Evolutionary conservation across 37 sponge, comb jelly and placozoan genomes (phyloP), one percentile per base, ranked within the genome.

Genomic region (Ianthella basta): DNA sequence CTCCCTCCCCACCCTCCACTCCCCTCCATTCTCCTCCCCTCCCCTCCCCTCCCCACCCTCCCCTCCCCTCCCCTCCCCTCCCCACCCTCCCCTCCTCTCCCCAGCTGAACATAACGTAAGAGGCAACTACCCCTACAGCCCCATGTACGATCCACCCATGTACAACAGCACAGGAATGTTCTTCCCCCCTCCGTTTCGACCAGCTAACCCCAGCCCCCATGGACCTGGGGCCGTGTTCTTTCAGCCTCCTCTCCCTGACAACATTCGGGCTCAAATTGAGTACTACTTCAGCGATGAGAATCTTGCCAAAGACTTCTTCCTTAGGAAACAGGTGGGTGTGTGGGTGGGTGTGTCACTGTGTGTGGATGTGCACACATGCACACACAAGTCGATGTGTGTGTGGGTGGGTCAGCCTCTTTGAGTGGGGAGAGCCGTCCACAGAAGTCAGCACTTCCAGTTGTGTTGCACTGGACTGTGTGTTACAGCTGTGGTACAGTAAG

Each of bases 231-330:
- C 78, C 37, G 78, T 75, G 25, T 75, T 75, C 78, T 75, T 75
- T 44, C 78, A 75, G 53, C 78, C 44, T 40, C 78, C 78, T 21
- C 33, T 70, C 4, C 36, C 72, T 25, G 78, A 75, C 21, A 40
- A 75, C 53, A 75, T 75, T 75, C 20, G 78, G 40, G 54, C 21
- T 50, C 78, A 75, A 36, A 99, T 97, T 27, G 95, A 97, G 40
- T 99, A 99, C 69, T 99, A 97, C 78, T 97, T 99, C 90, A 97
- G 97, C 66, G 90, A 93, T 44, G 94, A 97, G 53, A 99, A 99
- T 67, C 84, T 99, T 16, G 87, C 90, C 35, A 95, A 95, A 64
- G 99, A 99, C 72, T 91, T 95, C 56, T 97, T 89, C 39, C 83
- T 97, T 19, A 72, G 98, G 32, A 66, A 89, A 74, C 95, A 96